Evolutionary conservation across 2,888 invertebrate species (phyloP).

Genomic region (Drosophila paramelanica): DNA sequence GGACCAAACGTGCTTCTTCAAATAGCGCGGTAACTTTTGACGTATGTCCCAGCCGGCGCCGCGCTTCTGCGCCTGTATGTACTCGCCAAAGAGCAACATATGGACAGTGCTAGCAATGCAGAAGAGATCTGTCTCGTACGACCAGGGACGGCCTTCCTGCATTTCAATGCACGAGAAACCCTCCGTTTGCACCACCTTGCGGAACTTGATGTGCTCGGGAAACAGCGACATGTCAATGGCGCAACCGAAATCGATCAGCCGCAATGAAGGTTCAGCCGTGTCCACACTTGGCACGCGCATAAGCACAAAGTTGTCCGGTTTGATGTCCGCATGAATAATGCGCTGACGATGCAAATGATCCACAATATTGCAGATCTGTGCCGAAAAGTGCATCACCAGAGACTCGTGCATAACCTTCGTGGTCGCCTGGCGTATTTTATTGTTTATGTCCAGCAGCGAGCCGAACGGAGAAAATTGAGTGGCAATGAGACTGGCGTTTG

Average conservation of each 20-base stretch:
- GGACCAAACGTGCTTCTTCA: conserved; percentile 91
- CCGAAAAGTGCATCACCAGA: conserved; percentile 92
- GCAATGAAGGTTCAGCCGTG: conserved; percentile 89
- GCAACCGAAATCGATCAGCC: conserved; percentile 97
- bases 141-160: conserved; percentile 96
- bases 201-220: conserved; percentile 91
- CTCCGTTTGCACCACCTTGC: conserved; percentile 91
- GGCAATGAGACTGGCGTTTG: conserved; percentile 93
- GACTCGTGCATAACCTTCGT: conserved; percentile 90
- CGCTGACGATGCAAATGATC: conserved; percentile 93
- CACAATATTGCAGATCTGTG: conserved; percentile 94
- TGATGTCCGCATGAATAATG: conserved; percentile 98
- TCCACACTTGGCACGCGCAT: conserved; percentile 89
- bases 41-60: conserved; percentile 89
- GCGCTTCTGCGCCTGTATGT: conserved; percentile 92
- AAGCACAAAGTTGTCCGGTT: conserved; percentile 97
- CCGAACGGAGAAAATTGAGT: conserved; percentile 94
- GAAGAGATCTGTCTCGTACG: conserved; percentile 96
- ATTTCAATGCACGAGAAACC: conserved; percentile 96
- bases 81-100: conserved; percentile 94
- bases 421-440: conserved; percentile 90
- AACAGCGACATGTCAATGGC: conserved; percentile 97
- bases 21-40: conserved; percentile 90
- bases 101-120: conserved; percentile 96
- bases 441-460: conserved; percentile 92